Conservation (phyloP, 2,888 invertebrate species). For the Mesorhabditis sp. region DNA sequence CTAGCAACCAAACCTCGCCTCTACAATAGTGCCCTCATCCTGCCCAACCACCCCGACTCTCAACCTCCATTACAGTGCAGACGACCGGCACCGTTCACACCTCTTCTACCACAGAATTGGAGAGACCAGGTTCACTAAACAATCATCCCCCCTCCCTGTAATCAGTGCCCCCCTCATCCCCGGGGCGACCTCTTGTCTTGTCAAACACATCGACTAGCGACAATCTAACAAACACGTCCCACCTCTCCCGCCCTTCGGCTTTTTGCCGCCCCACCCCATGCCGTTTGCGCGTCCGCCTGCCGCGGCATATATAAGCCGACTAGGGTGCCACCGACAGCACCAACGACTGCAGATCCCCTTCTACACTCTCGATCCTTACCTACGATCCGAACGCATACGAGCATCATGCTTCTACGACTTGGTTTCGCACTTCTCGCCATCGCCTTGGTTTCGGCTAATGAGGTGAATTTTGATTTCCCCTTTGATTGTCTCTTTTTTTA, state of each 20-base stretch:
- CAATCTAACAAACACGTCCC: too few relatives aligned
- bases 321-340: neutral
- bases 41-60: too few relatives aligned
- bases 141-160: neutral
- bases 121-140: slow-evolving; percentile 4
- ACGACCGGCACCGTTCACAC: neutral
- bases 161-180: neutral
- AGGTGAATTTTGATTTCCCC: neutral
- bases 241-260: neutral
- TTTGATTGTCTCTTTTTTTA: neutral
- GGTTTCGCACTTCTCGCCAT: neutral
- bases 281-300: slow-evolving; percentile 5
- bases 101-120: neutral
- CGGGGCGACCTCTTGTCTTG: neutral
- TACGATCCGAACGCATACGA: too few relatives aligned
- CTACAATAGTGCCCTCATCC: too few relatives aligned
- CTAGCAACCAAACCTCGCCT: too few relatives aligned
- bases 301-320: neutral
- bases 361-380: too few relatives aligned
- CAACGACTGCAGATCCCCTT: too few relatives aligned
- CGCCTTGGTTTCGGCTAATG: neutral
- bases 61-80: too few relatives aligned
- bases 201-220: neutral
- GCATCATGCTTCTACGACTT: neutral
- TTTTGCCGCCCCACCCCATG: neutral